These are phyloP conservation scores for Notolabrus celidotus DNA, from an alignment of 2,797 vertebrate species.

Conservation along the genomic window DNA sequence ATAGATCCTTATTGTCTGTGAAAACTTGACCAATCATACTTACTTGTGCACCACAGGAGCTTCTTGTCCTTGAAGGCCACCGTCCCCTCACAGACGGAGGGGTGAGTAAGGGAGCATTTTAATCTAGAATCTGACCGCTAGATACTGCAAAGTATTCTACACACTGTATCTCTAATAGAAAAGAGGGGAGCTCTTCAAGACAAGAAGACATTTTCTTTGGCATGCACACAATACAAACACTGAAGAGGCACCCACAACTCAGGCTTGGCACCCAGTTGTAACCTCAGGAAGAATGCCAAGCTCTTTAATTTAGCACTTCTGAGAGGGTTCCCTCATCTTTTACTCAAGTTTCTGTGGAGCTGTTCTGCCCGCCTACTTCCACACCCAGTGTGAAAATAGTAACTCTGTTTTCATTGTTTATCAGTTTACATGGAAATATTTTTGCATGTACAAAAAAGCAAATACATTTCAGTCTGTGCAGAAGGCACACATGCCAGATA, in stretches of 20 bases:
- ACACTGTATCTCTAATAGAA: too few species aligned
- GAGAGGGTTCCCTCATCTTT: background rate
- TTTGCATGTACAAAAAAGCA: background rate
- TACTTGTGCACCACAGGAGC: too few species aligned
- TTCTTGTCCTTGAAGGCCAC: too few species aligned
- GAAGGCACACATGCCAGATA: background rate
- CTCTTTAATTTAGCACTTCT: constrained; percentile 3
- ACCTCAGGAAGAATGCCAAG: background rate
- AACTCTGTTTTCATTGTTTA: background rate
- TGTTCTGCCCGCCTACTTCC: background rate
- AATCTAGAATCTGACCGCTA: too few species aligned
- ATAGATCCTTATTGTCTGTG: too few species aligned
- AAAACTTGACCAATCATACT: too few species aligned
- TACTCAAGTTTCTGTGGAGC: background rate
- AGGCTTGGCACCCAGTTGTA: background rate
- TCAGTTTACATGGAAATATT: background rate
- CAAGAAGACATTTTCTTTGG: background rate
- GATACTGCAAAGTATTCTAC: too few species aligned
- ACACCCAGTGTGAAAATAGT: background rate
- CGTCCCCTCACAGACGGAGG: too few species aligned
- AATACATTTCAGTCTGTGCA: constrained; percentile 15
- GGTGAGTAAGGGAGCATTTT: too few species aligned
- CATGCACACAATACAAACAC: background rate
- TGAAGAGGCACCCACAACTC: background rate
- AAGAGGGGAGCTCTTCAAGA: background rate